Evolutionary conservation across 2,113 vertebrate genomes (phyloP), one percentile per base, ranked within the genome.

Genomic region (Sylvia atricapilla): DNA sequence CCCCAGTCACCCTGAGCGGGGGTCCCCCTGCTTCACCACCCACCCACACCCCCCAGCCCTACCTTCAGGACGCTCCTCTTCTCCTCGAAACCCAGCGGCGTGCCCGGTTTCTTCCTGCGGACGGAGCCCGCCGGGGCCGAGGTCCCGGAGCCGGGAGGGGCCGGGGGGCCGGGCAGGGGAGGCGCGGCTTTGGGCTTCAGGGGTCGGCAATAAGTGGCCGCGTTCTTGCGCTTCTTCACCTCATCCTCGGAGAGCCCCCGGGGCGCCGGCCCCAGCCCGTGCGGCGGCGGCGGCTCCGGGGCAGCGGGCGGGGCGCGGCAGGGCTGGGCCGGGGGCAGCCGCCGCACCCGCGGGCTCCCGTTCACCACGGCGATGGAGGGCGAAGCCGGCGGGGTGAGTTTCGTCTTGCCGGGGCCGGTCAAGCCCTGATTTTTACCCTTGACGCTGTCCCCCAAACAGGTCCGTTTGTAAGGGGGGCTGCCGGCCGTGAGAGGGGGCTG

Each of bases 61-160:
- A 99, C 99, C 99, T 99, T 99, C 97, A 98, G 98, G 91, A 97
- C 94, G 81, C 98, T 98, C 96, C 98, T 97, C 96, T 99, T 99
- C 98, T 99, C 99, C 97, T 99, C 98, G 93, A 98, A 98, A 82
- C 77, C 98, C 98, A 84, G 97, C 93, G 69, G 98, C 31, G 97
- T 98, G 69, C 93, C 97, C 39, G 83, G 97, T 94, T 88, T 98
- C 97, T 97, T 99, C 98, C 98, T 97, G 67, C 97, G 96, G 69
- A 96, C 22, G n/a, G 97, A 86, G 70, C 96, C 90, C 35, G 93
- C 92, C 27, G 55, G 35, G 30, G 94, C 96, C 11, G 96, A 86
- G 94, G 24, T 5, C 2, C 35, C 98, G 86, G 79, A 24, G 60
- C 50, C 39, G 21, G 66, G 95, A 50, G 64, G 84, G 95, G 92